These are phyloP conservation scores for Rousettus madagascariensis DNA, from an alignment of 2,797 vertebrate genomes.

Conservation along the genomic window DNA sequence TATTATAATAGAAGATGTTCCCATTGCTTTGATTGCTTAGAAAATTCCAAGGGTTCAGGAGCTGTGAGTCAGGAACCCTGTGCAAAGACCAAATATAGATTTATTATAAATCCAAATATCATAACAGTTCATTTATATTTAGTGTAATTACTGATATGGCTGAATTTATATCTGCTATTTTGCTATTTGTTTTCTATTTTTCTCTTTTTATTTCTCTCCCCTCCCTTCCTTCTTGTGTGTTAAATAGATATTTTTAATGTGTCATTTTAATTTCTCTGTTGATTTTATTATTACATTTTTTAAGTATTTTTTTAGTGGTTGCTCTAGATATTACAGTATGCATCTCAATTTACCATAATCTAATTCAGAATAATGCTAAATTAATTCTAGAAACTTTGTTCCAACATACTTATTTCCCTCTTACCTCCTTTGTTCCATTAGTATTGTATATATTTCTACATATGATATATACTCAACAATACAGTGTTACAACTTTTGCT, in stretches of 20 bases:
- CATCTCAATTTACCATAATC: background rate
- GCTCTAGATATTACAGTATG: background rate
- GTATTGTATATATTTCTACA: background rate
- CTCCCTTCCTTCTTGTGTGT: background rate
- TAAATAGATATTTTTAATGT: background rate
- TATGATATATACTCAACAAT: background rate
- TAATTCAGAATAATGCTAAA: background rate
- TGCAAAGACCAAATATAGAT: background rate
- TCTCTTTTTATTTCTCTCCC: background rate
- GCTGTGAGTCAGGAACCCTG: background rate
- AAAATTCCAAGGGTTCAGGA: background rate
- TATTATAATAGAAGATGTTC: background rate
- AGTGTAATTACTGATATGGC: background rate
- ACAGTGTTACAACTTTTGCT: background rate
- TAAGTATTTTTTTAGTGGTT: background rate
- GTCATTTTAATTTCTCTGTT: background rate
- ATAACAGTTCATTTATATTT: background rate
- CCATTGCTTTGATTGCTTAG: background rate
- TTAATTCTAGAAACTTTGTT: constrained; percentile 21
- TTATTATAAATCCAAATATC: background rate
- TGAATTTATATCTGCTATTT: background rate
- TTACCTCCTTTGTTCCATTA: background rate
- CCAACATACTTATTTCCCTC: background rate
- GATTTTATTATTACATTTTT: background rate
- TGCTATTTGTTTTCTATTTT: background rate